Evolutionary conservation across 2,797 vertebrate genomes (phyloP), one percentile per base, ranked within the genome.

Genomic region (Epinephelus awoara): DNA sequence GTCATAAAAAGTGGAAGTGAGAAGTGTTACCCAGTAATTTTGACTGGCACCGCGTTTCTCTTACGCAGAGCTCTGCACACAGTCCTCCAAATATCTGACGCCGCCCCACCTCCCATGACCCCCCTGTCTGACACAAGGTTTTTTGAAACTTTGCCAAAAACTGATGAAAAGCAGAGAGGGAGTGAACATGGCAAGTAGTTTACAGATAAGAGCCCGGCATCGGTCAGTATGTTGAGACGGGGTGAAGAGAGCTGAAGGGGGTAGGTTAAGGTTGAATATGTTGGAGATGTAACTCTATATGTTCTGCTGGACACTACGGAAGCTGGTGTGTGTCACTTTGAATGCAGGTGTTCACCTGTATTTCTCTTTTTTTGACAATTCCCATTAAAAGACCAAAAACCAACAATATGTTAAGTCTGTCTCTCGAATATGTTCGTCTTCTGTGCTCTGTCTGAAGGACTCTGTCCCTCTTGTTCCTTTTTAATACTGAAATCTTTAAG

Each of bases 111-210:
- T 42, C 23, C 29, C 27, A 23, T 27, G n/a, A 55, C 12, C 11
- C 21, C n/a, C 12, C 21, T 12, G 34, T 55, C 57, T 72, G 61
- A 82, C 72, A 63, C 52, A 57, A 49, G 6, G 3, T 68, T 85
- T 79, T 46, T 54, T 89, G 72, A 79, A 85, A 18, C 27, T 19
- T 62, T 86, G 80, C 85, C 84, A 91, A 83, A 72, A 93, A 54
- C 42, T 79, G 88, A 92, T 78, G 77, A 82, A 72, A 77, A 79
- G 34, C 90, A 91, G 88, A 89, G 72, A 77, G 83, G 88, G 88
- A 90, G 88, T 85, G 81, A 86, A 70, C 17, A 0, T 38, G 54
- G 76, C 18, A 47, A 68, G 63, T 44, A 55, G 57, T 67, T 75
- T 54, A 29, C n/a, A 85, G 89, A 95, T 89, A 89, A 88, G 74